Conservation (phyloP, 2,113 vertebrate genomes). For the Microtus oregoni region DNA sequence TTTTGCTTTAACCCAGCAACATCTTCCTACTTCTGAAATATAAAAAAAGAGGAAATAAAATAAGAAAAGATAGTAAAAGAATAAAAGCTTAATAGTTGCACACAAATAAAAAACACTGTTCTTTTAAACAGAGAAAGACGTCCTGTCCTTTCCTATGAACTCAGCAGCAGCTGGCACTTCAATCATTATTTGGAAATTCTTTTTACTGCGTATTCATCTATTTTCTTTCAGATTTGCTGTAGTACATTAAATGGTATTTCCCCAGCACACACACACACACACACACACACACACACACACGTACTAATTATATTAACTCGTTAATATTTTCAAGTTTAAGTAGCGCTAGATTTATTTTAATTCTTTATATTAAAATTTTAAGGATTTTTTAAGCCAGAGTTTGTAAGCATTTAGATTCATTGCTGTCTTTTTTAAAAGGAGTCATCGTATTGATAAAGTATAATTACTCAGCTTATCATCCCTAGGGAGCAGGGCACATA, state of each 20-base stretch:
- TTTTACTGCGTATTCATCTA: not conserved
- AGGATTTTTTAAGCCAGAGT: not conserved
- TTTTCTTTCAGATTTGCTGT: constrained; percentile 6
- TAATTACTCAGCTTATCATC: not conserved
- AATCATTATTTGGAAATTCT: not conserved
- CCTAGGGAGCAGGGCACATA: not conserved
- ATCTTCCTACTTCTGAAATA: not conserved
- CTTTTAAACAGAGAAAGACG: not conserved
- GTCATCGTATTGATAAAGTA: not conserved
- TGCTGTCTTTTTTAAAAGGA: not conserved
- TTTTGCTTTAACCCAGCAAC: not conserved
- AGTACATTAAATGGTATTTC: not conserved
- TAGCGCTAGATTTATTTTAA: constrained; percentile 22
- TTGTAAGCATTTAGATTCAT: not conserved
- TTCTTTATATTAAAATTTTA: not conserved
- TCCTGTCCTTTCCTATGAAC: not conserved
- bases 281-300: too few species aligned
- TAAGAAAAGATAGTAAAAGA: not conserved
- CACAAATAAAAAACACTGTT: not conserved
- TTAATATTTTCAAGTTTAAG: not conserved
- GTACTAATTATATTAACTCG: not conserved
- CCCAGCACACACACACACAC: too few species aligned
- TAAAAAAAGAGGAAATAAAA: not conserved
- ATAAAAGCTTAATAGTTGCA: not conserved
- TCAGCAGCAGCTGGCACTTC: not conserved